Conservation (phyloP, 2,888 invertebrate species). For the Xestia xanthographa region DNA sequence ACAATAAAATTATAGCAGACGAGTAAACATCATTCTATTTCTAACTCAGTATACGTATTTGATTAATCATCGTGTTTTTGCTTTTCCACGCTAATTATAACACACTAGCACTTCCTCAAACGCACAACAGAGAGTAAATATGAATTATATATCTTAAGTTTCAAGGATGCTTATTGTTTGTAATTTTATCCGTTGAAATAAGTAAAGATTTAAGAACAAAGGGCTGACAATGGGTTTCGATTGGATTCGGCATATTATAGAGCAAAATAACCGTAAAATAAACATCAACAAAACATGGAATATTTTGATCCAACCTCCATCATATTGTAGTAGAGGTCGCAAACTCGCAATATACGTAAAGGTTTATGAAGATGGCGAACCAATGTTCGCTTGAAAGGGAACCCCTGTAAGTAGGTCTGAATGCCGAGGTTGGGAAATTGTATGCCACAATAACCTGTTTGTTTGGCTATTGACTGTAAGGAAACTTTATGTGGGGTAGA, state of each 20-base stretch:
- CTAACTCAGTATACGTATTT: conserved; percentile 23
- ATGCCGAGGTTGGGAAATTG: conserved; percentile 62
- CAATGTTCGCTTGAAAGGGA: conserved; percentile 69
- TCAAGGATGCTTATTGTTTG: conserved; percentile 53
- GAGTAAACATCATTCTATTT: conserved; percentile 32
- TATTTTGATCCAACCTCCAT: neutral
- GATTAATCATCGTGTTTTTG: conserved; percentile 59
- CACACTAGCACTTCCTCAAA: conserved; percentile 49
- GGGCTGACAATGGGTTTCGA: conserved; percentile 7
- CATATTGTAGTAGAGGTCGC: conserved; percentile 12
- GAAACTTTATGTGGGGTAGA: neutral
- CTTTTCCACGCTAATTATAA: conserved; percentile 59
- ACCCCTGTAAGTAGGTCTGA: conserved; percentile 62
- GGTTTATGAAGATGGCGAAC: conserved; percentile 64
- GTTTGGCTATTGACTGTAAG: conserved; percentile 15
- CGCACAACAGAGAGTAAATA: conserved; percentile 32
- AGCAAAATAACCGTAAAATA: conserved; percentile 29
- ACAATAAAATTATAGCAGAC: conserved; percentile 33
- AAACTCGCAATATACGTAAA: conserved; percentile 52
- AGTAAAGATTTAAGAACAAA: conserved; percentile 21
- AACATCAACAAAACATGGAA: conserved; percentile 10
- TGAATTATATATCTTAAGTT: conserved; percentile 55
- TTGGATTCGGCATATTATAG: conserved; percentile 21
- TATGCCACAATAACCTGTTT: conserved; percentile 50
- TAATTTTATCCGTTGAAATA: conserved; percentile 27